Base-by-base conservation (phyloP, 2,113 vertebrate species). In the Dinomys branickii region DNA sequence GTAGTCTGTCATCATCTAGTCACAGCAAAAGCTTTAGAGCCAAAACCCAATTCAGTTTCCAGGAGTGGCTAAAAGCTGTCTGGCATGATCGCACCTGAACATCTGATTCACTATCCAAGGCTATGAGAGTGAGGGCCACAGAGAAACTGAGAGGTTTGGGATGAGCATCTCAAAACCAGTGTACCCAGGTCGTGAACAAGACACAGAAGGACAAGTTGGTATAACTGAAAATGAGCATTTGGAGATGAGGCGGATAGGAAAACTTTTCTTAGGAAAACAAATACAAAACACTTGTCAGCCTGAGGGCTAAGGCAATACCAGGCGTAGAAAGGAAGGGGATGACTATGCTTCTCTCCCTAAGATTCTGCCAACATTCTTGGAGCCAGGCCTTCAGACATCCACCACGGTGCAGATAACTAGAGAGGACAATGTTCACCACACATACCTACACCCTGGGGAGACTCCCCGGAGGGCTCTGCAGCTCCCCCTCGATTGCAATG, bases 1-100 rank as follows among this genome's bases (percentile, higher is more conserved):
- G 77, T 80, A 28, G 38, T 41, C 52, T 78, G 63, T 97, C 90
- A 97, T 58, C 90, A 83, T 56, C 54, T 26, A 58, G 35, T 94
- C 63, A 35, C 26, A 38, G 24, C 52, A 33, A 44, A 58, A 28
- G 52, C 26, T 75, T 85, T 28, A 56, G 88, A 87, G 73, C 33
- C 78, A 85, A 90, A 77, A 96, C n/a, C 0, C 0, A 16, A 50
- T 88, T 85, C 95, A 91, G 35, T 69, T 88, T 41, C 28, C 84
- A 41, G 77, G 56, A 92, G 77, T 94, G 81, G 71, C 52, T 90
- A 65, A 94, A 3, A 47, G 63, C 16, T 13, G 1, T 30, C 47
- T 12, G 16, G 56, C 84, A 63, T 24, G 91, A 87, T 61, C 30
- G 3, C 83, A 50, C 91, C n/a, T 19, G 91, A 89, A 38, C 83